Evolutionary conservation across 2,888 invertebrate genomes (phyloP).

Genomic region (Onchidella celtica): DNA sequence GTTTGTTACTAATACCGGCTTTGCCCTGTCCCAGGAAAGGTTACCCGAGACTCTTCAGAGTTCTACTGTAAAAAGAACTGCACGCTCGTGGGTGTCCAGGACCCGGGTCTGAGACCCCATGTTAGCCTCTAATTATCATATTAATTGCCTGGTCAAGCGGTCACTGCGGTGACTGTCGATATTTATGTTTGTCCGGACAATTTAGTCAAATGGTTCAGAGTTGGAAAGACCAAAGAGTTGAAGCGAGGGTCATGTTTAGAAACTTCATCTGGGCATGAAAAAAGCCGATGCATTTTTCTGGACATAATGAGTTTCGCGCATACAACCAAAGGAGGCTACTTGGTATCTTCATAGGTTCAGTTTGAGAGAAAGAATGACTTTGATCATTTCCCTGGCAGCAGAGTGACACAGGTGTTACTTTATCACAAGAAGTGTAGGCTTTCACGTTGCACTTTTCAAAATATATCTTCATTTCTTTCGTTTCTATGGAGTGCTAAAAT

Average conservation of each 20-base stretch:
- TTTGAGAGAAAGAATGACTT: no score
- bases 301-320: no score
- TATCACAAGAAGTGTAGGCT: no score
- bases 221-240: background rate
- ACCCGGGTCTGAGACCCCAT: background rate
- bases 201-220: background rate
- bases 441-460: no score
- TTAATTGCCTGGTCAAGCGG: conserved; percentile 17
- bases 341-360: no score
- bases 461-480: no score
- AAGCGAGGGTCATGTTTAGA: background rate
- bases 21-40: background rate
- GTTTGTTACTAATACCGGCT: background rate
- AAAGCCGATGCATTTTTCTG: no score
- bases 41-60: background rate
- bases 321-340: no score
- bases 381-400: no score
- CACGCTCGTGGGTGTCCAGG: background rate
- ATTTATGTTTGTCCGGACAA: background rate
- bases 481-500: no score
- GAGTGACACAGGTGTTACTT: no score
- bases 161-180: background rate
- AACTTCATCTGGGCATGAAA: no score
- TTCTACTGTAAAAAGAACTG: background rate
- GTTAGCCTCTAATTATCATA: conserved; percentile 7